Conservation (phyloP, 1,140 invertebrate species). For the Scaptomyza montana region DNA sequence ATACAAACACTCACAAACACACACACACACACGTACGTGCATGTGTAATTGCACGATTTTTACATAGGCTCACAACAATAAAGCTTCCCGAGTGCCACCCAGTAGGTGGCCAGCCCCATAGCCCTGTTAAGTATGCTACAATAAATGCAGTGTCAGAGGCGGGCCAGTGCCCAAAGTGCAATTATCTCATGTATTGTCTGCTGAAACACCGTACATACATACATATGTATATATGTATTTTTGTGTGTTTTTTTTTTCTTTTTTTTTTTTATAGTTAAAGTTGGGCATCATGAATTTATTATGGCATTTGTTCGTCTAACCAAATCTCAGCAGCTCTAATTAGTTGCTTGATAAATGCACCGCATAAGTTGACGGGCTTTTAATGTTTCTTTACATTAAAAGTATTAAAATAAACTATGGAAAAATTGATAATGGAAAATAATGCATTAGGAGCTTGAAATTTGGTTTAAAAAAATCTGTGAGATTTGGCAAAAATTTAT, state of each 20-base stretch:
- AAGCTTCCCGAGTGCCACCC: slow-evolving; percentile 48
- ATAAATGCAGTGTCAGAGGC: slow-evolving; percentile 79
- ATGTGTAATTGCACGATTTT: slow-evolving; percentile 71
- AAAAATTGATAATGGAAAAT: no score
- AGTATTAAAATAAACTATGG: no score
- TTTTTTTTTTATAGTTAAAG: slow-evolving; percentile 23
- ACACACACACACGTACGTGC: slow-evolving; percentile 2
- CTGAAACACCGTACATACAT: slow-evolving; percentile 31
- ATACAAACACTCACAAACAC: slow-evolving; percentile 5
- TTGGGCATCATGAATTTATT: slow-evolving; percentile 12
- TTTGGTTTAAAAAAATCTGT: no score
- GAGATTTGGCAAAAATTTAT: no score
- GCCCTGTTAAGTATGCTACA: slow-evolving; percentile 80
- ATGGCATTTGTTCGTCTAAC: slow-evolving; percentile 16
- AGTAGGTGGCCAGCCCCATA: neutral
- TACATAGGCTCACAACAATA: slow-evolving; percentile 77
- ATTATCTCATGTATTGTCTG: slow-evolving; percentile 82
- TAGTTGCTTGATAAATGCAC: neutral
- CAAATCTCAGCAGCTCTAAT: slow-evolving; percentile 2
- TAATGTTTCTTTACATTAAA: neutral
- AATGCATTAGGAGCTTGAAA: no score
- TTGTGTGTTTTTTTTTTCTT: slow-evolving; percentile 27
- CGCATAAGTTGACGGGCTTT: slow-evolving; percentile 7
- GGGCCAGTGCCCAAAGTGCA: slow-evolving; percentile 73
- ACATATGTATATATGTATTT: slow-evolving; percentile 11